Evolutionary conservation across 2,888 invertebrate genomes (phyloP).

Genomic region (Brachynemurus nebulosus): DNA sequence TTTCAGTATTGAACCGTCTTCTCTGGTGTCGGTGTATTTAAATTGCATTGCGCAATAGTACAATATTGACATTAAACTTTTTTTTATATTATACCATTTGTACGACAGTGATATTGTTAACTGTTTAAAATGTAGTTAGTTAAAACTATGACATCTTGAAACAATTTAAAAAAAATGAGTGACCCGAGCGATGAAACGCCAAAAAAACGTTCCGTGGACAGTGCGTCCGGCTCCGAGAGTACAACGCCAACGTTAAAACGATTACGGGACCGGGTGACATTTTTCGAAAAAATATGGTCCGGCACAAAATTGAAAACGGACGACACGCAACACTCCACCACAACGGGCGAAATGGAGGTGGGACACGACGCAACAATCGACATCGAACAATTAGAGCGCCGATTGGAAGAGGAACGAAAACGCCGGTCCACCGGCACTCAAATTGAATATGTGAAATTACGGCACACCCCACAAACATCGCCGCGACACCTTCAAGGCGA

Average conservation of each 20-base stretch:
- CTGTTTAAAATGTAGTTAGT: too few species aligned
- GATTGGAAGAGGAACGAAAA: conserved; percentile 41
- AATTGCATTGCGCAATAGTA: too few species aligned
- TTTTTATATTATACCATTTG: too few species aligned
- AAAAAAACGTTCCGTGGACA: conserved; percentile 22
- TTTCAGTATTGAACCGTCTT: too few species aligned
- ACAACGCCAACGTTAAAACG: conserved; percentile 33
- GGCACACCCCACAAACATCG: conserved; percentile 39
- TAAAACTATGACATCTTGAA: too few species aligned
- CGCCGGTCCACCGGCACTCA: conserved; percentile 37
- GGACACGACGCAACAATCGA: conserved; percentile 32
- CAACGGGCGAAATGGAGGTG: conserved; percentile 24
- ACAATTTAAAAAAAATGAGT: conserved; percentile 17
- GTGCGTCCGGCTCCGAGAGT: conserved; percentile 27
- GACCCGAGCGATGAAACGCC: conserved; percentile 25
- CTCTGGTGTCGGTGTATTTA: too few species aligned
- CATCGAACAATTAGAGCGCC: conserved; percentile 45
- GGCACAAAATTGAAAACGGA: conserved; percentile 32
- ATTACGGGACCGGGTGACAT: conserved; percentile 59
- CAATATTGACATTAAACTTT: too few species aligned
- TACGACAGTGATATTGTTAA: too few species aligned
- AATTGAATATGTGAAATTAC: conserved; percentile 44
- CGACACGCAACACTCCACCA: conserved; percentile 25
- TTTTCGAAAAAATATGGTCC: conserved; percentile 69
- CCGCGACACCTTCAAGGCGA: conserved; percentile 22